A percentile compares a stretch with the other conserved stretches of the same genome.
phyloP scores from a whole-genome alignment of 2,888 invertebrate species.

The Dolichopus griseipennis region DNA sequence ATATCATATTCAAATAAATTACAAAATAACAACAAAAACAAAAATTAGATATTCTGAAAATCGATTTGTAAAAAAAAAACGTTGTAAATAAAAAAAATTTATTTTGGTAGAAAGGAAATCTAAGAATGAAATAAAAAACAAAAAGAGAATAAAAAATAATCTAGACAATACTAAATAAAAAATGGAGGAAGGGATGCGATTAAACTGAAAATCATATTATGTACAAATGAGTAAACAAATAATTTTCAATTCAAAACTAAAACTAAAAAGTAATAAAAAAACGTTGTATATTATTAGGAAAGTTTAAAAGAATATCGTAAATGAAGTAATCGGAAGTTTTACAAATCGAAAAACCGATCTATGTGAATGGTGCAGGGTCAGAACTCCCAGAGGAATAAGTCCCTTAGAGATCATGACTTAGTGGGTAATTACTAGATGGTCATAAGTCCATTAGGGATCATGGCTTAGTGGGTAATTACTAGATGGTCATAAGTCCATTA shows the following conservation, averaged over 20 bases:
- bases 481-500: no score
- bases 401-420: no score
- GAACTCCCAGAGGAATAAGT: no score
- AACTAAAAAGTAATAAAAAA: background rate
- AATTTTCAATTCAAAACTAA: slow-evolving; percentile 2
- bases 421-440: no score
- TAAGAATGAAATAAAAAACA: background rate
- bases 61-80: background rate
- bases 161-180: no score
- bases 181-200: background rate
- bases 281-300: background rate
- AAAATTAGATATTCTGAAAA: background rate
- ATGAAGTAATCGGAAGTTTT: no score
- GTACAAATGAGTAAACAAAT: slow-evolving; percentile 6
- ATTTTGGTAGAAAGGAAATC: background rate
- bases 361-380: no score
- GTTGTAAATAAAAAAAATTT: background rate
- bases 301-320: no score
- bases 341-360: no score
- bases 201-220: background rate
- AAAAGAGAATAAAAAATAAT: no score
- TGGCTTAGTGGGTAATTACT: no score
- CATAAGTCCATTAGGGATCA: no score
- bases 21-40: background rate
- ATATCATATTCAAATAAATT: background rate